Evolutionary conservation across 2,888 invertebrate species (phyloP), one percentile per base, ranked within the genome.

Genomic region (Pyrochroa serraticornis): DNA sequence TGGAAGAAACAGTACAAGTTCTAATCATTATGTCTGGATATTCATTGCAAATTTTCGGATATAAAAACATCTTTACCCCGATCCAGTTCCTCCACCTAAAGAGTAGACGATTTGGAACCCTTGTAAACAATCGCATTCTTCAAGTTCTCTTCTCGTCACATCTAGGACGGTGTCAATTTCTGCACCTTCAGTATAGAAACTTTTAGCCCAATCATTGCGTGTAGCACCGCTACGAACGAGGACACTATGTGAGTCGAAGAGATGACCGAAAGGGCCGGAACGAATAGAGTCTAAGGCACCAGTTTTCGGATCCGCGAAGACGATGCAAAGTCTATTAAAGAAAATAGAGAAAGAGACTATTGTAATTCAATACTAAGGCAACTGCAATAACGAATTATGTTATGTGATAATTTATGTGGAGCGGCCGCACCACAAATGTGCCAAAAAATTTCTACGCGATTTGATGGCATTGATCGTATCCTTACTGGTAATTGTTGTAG

Each of bases 251-350:
- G 94, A 94, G 49, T 91, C 80, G 82, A 93, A 94, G 86, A 35
- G 90, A 88, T 39, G 90, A 87, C 65, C 92, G 82, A 69, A 74
- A 2, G 71, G 70, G 10, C 70, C 67, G 6, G 71, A 71, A 43
- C 73, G 50, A 3, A 94, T 91, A 3, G 89, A 87, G 76, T 95
- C 94, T 92, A 95, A 92, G 10, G 94, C 93, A 3, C 93, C 92
- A 0, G 93, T 91, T 80, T 95, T 95, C 75, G 95, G 79, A 80
- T 95, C 95, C 46, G 94, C 90, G 61, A 94, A 83, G 31, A 94
- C 86, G 0, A n/a, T n/a, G n/a, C n/a, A n/a, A n/a, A n/a, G n/a
- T n/a, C n/a, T n/a, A n/a, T n/a, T n/a, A n/a, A n/a, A n/a, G n/a
- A n/a, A n/a, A n/a, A n/a, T n/a, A n/a, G n/a, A n/a, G n/a, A n/a